Conservation (phyloP, 2,888 invertebrate genomes). For the Nymphalis polychloros region DNA sequence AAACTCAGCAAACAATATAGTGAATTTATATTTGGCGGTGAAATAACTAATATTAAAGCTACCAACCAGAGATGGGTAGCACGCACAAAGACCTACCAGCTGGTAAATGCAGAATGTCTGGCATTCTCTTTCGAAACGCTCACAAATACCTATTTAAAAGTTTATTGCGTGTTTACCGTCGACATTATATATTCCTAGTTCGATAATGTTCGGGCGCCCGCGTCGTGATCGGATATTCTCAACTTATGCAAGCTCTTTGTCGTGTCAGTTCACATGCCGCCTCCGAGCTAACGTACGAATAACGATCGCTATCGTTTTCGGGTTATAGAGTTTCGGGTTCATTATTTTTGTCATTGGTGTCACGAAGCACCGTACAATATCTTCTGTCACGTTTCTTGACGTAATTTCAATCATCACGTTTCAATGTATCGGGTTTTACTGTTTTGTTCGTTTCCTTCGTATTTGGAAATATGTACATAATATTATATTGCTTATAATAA, state of each 20-base stretch:
- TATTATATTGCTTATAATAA: background rate
- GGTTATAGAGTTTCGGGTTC: conserved; percentile 56
- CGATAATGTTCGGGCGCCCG: conserved; percentile 56
- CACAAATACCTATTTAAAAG: conserved; percentile 10
- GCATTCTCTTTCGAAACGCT: background rate
- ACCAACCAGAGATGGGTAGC: too few relatives aligned
- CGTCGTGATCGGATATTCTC: conserved; percentile 65
- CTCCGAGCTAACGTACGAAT: conserved; percentile 43
- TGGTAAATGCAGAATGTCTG: too few relatives aligned
- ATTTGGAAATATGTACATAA: background rate
- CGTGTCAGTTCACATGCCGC: conserved; percentile 54
- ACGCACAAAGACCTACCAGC: too few relatives aligned
- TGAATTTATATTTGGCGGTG: too few relatives aligned
- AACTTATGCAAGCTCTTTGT: conserved; percentile 64
- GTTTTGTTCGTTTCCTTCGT: background rate
- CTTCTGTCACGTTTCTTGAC: conserved; percentile 61
- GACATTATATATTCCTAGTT: conserved; percentile 52
- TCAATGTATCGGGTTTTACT: conserved; percentile 4
- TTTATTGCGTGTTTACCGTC: conserved; percentile 61
- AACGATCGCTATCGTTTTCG: conserved; percentile 59
- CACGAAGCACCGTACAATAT: conserved; percentile 59
- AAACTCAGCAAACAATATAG: too few relatives aligned
- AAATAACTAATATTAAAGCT: too few relatives aligned
- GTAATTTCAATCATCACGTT: conserved; percentile 62
- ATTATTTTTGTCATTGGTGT: conserved; percentile 63